These are phyloP conservation scores for Fragum fragum DNA, from an alignment of 2,888 invertebrate genomes.

Conservation along the genomic window DNA sequence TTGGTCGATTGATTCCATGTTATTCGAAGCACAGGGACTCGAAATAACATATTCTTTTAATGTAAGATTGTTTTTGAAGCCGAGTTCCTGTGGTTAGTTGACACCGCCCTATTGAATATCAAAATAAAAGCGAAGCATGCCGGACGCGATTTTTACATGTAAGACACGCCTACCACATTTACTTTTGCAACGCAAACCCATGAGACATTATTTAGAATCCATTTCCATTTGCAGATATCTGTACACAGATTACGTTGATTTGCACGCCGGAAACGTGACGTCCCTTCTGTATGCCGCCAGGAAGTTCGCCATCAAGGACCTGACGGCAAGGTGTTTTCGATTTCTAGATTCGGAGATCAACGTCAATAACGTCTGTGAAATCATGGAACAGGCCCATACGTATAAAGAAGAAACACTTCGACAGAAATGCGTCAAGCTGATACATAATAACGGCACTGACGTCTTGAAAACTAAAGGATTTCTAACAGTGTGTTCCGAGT, in stretches of 20 bases:
- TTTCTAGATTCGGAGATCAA: conserved; percentile 65
- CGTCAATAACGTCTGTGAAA: conserved; percentile 65
- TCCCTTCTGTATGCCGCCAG: conserved; percentile 62
- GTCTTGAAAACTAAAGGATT: conserved; percentile 87
- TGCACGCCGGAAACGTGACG: conserved; percentile 65
- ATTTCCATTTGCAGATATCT: conserved; percentile 63
- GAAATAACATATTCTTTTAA: too few relatives aligned
- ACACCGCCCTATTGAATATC: too few relatives aligned
- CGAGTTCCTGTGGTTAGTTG: too few relatives aligned
- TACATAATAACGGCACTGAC: conserved; percentile 43
- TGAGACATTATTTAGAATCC: too few relatives aligned
- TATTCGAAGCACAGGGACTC: too few relatives aligned
- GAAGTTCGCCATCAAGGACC: conserved; percentile 55
- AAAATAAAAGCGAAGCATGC: too few relatives aligned
- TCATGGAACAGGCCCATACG: conserved; percentile 69
- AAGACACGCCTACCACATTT: too few relatives aligned
- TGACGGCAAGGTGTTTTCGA: conserved; percentile 56
- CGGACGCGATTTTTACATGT: too few relatives aligned
- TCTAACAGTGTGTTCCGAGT: conserved; percentile 90
- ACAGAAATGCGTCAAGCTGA: conserved; percentile 63
- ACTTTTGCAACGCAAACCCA: too few relatives aligned
- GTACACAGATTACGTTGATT: conserved; percentile 65
- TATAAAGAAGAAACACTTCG: conserved; percentile 61
- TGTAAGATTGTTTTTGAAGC: too few relatives aligned
- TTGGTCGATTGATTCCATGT: too few relatives aligned